Evolutionary conservation across 53 echinoderm and acorn worm species (phyloP).

Genomic region (Glandiceps talaboti): DNA sequence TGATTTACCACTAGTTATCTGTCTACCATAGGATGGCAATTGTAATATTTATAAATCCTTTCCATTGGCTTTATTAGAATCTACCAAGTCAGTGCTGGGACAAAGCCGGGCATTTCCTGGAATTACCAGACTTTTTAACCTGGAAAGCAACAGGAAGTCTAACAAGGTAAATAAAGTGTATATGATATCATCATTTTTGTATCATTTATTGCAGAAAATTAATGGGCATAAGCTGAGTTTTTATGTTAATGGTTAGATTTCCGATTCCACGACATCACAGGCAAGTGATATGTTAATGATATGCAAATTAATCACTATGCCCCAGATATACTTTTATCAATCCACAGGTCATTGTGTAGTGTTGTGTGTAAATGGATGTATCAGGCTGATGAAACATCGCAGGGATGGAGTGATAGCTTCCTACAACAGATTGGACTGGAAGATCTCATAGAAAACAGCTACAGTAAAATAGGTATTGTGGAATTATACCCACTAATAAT

Average conservation of each 20-base stretch:
- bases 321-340: too few species aligned
- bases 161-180: constrained; percentile 38
- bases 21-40: too few species aligned
- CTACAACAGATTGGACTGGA: constrained; percentile 43
- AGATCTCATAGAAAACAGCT: constrained; percentile 44
- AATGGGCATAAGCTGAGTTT: too few species aligned
- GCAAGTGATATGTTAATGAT: too few species aligned
- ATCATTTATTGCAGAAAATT: too few species aligned
- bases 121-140: constrained; percentile 86
- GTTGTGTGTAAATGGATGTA: constrained; percentile 78
- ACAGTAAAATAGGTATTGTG: constrained; percentile 61
- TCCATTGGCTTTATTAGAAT: constrained; percentile 17
- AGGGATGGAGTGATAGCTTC: constrained; percentile 48
- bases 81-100: constrained; percentile 43
- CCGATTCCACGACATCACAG: too few species aligned
- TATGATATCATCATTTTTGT: too few species aligned
- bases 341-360: constrained; percentile 64
- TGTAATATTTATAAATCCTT: too few species aligned
- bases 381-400: constrained; percentile 37
- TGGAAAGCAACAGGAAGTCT: constrained; percentile 72
- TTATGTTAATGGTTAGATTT: too few species aligned
- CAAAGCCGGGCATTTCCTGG: constrained; percentile 77
- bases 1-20: too few species aligned
- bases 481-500: not conserved
- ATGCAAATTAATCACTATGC: too few species aligned